Base-by-base conservation (phyloP, 1,140 invertebrate species). In the Drosophila bifasciata region DNA sequence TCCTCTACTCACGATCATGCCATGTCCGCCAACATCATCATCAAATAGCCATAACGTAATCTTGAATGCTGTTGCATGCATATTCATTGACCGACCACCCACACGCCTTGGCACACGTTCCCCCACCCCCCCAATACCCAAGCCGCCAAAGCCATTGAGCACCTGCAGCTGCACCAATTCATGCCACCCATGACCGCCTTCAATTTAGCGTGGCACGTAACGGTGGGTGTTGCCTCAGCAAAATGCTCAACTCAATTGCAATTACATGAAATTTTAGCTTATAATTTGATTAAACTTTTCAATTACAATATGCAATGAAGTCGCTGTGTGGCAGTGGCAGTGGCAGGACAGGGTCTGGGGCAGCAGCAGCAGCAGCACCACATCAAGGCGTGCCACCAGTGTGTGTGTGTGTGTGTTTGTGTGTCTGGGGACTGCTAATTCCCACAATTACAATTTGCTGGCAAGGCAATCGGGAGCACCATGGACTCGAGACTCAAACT, bases 261-360 rank as follows among this genome's bases (percentile, higher is more conserved):
- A 84, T 84, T 85, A 85, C 79, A 75, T 48, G 72, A 80, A 86
- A 80, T 73, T 84, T 79, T 62, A 85, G 81, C 81, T 74, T 86
- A 86, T 85, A 85, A 85, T 85, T 85, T 85, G 81, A 85, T 85
- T 85, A 85, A 85, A 85, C 81, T 85, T 85, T 85, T 85, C 80
- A 85, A 85, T 85, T 85, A 85, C 80, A 85, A 86, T 85, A 85
- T 85, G 80, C 73, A 80, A 85, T 86, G 81, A 85, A 85, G 80
- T 85, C 74, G 80, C 80, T 72, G 7, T 25, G 19, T 0, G 16
- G 19, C 15, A 32, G 23, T 8, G 15, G 46, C 53, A 15, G 28
- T 15, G 40, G 41, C 44, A 16, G 28, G 40, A 13, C 21, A 36
- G 41, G 58, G 43, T 55, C 48, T 51, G 43, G 43, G 43, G 32